Evolutionary conservation across 2,113 vertebrate genomes (phyloP).

Genomic region (Vombatus ursinus): DNA sequence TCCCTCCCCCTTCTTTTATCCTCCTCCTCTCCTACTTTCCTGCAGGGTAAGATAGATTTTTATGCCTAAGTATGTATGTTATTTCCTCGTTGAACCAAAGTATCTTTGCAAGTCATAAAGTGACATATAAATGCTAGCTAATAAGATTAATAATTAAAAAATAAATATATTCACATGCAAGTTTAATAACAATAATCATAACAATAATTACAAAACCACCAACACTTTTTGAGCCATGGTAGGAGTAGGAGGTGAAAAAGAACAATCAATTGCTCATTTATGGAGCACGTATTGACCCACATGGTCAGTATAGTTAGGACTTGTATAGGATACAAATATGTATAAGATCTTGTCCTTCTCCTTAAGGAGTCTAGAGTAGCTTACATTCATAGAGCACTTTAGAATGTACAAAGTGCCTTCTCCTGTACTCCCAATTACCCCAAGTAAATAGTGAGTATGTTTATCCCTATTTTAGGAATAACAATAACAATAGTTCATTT

Average conservation of each 20-base stretch:
- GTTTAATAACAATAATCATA: background rate
- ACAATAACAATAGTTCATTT: background rate
- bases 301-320: background rate
- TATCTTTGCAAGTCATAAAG: background rate
- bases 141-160: background rate
- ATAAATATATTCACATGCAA: background rate
- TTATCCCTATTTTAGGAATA: background rate
- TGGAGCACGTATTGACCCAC: background rate
- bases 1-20: background rate
- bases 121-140: background rate
- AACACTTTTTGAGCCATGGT: background rate
- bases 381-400: background rate
- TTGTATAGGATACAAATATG: background rate
- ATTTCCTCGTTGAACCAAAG: background rate
- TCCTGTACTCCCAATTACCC: background rate
- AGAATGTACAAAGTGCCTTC: background rate
- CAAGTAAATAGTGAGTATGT: background rate
- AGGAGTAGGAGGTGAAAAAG: background rate
- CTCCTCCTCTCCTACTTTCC: background rate
- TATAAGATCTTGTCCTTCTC: background rate
- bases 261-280: background rate
- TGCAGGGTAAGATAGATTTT: background rate
- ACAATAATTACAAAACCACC: background rate
- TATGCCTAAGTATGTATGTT: background rate
- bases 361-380: background rate